Evolutionary conservation across 2,888 invertebrate genomes (phyloP).

Genomic region (Cheilosia pagana): DNA sequence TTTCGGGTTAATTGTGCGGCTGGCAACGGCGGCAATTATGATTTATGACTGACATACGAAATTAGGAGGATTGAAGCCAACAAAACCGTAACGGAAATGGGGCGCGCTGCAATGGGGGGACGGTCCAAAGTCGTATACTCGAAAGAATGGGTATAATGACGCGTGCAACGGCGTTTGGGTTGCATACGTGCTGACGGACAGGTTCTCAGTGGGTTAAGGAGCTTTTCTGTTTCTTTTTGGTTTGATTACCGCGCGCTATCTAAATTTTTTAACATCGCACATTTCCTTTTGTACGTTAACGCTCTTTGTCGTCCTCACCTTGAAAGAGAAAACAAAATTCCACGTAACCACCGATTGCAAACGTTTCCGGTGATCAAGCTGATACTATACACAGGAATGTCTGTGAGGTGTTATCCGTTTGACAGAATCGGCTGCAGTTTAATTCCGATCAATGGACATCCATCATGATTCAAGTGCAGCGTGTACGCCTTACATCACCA

Average conservation of each 20-base stretch:
- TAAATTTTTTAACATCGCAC: conserved; percentile 15
- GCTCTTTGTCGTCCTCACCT: conserved; percentile 6
- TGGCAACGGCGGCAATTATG: conserved; percentile 47
- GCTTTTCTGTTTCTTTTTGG: background rate
- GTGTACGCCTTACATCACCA: conserved; percentile 29
- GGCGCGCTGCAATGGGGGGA: conserved; percentile 5
- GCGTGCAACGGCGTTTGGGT: background rate
- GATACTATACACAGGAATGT: conserved; percentile 38
- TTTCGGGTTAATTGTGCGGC: conserved; percentile 42
- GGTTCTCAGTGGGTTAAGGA: conserved; percentile 1
- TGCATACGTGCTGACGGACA: conserved; percentile 10
- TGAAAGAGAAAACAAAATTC: conserved; percentile 1
- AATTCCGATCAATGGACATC: conserved; percentile 32
- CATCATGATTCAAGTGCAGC: conserved; percentile 41
- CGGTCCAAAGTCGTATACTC: conserved; percentile 16
- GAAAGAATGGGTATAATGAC: background rate
- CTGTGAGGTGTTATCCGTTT: conserved; percentile 46
- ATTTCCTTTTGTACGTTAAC: conserved; percentile 25
- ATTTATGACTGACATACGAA: conserved; percentile 67
- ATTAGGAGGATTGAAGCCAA: conserved; percentile 59
- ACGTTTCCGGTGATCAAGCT: conserved; percentile 58
- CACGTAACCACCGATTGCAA: conserved; percentile 13
- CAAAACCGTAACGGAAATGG: conserved; percentile 57
- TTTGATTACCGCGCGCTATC: conserved; percentile 25
- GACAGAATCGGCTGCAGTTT: background rate